Conservation (phyloP, 2,797 vertebrate species). For the Eospalax fontanierii region DNA sequence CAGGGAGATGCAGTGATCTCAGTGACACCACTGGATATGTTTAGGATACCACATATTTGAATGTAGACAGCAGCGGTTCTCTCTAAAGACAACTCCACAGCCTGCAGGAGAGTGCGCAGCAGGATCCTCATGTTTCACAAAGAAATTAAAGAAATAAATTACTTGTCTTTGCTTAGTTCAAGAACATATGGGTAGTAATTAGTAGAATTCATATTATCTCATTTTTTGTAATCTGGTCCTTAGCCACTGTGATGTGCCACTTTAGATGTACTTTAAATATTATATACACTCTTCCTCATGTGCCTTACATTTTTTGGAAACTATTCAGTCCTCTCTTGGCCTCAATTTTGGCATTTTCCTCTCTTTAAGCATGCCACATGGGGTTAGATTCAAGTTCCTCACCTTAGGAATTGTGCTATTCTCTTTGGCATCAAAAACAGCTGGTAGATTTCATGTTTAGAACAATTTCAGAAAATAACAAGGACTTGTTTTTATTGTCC, state of each 20-base stretch:
- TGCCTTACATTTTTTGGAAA: neutral
- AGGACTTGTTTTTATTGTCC: neutral
- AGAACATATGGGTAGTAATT: neutral
- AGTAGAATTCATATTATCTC: neutral
- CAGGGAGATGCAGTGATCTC: neutral
- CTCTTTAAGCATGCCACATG: conserved; percentile 2
- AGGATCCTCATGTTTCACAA: neutral
- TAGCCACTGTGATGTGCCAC: neutral
- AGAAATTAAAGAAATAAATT: neutral
- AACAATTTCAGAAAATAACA: neutral
- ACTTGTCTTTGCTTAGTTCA: neutral
- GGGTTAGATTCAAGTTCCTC: neutral
- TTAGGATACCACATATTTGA: accelerated
- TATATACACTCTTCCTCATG: neutral
- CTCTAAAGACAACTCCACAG: neutral
- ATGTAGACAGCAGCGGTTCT: neutral
- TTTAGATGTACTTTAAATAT: conserved; percentile 42
- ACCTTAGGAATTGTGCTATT: neutral
- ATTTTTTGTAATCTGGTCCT: neutral
- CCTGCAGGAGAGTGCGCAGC: neutral
- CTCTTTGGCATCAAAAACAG: neutral
- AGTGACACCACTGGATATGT: neutral
- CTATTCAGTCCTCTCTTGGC: neutral
- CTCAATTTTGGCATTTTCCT: conserved; percentile 52
- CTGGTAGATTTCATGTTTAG: neutral